Evolutionary conservation across 1,140 invertebrate genomes (phyloP), one percentile per base, ranked within the genome.

Genomic region (Oryctes rhinoceros): DNA sequence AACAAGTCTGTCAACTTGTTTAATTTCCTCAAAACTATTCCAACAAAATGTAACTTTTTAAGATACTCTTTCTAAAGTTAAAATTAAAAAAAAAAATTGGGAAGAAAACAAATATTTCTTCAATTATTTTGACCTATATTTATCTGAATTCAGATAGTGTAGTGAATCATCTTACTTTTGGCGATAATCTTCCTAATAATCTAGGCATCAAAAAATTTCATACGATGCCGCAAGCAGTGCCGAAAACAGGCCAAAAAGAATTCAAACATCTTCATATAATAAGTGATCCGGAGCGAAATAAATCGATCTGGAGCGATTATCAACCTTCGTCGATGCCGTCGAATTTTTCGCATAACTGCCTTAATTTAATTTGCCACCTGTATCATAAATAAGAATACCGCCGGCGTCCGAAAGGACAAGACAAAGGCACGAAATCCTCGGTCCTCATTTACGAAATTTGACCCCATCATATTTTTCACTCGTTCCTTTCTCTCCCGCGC

Each of bases 331-430:
- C 18, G 20, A 24, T 76, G n/a, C 44, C 4, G 35, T 76, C 44
- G 74, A 76, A 76, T 76, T 76, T 76, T 76, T 76, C 74, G n/a
- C 35, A 76, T 76, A 76, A 47, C 74, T 76, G 44, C 65, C 30
- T 76, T 76, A 76, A 78, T 78, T 78, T 78, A 78, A 78, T 78
- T 78, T 78, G 53, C 77, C 77, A 78, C 77, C 77, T 78, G 35
- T 37, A 39, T 59, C 53, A 78, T 78, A 78, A 78, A 78, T 78
- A 35, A 67, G 30, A 11, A 18, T 11, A 0, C 20, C 65, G 18
- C n/a, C 20, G 65, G 20, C 65, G 65, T 30, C 65, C 20, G 65
- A 67, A 11, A 35, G 18, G n/a, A 67, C 47, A 78, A 78, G 47
- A 76, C 37, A 76, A 76, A 76, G 37, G 44, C 74, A 76, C 74